Evolutionary conservation across 2,113 vertebrate genomes (phyloP).

Genomic region (Sitta europaea): DNA sequence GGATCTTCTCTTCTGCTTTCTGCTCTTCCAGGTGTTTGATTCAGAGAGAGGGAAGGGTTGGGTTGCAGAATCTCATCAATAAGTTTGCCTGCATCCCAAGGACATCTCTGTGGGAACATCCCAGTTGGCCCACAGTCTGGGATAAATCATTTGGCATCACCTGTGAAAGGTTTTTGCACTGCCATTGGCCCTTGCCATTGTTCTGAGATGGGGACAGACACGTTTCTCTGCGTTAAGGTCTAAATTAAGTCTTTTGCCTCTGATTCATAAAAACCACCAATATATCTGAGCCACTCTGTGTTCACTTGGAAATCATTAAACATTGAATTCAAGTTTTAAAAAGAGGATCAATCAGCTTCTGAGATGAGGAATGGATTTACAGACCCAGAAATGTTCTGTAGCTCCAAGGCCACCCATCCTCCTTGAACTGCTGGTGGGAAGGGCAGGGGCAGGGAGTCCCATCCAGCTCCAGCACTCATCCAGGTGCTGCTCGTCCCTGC

Average conservation of each 20-base stretch:
- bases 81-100: not conserved
- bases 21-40: not conserved
- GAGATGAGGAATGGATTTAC: not conserved
- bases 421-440: not conserved
- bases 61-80: not conserved
- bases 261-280: not conserved
- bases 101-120: not conserved
- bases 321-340: not conserved
- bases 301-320: conserved; percentile 28
- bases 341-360: not conserved
- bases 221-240: not conserved
- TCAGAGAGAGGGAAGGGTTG: not conserved
- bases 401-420: not conserved
- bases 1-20: not conserved
- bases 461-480: not conserved
- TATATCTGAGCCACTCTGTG: not conserved
- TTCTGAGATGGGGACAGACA: not conserved
- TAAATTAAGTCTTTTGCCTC: not conserved
- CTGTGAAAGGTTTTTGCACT: not conserved
- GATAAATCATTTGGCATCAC: not conserved
- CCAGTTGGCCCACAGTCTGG: not conserved
- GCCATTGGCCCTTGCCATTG: not conserved
- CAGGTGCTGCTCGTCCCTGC: not conserved
- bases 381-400: not conserved
- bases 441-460: not conserved